phyloP scores from a whole-genome alignment of 2,888 invertebrate species.

The Parnassius orleans region DNA sequence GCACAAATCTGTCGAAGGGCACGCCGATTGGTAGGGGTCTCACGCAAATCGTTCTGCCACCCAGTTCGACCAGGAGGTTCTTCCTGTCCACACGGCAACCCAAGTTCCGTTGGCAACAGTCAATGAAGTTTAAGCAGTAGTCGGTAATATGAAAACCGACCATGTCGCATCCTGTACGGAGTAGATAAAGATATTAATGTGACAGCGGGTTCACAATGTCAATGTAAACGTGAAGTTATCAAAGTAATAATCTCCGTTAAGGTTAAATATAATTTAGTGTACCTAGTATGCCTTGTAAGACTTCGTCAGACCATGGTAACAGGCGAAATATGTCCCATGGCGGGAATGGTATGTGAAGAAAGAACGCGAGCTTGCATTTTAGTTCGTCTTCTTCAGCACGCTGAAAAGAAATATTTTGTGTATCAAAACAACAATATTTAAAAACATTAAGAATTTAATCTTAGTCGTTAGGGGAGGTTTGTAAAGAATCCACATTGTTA shows the following conservation, averaged over 20 bases:
- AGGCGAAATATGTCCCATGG: conserved; percentile 96
- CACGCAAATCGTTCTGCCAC: conserved; percentile 91
- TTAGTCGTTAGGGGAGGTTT: too few species aligned
- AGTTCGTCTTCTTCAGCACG: conserved; percentile 88
- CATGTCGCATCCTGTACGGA: conserved; percentile 89
- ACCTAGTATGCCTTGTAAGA: conserved; percentile 94
- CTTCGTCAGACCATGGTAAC: conserved; percentile 96
- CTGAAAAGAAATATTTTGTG: conserved; percentile 51
- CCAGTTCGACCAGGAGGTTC: conserved; percentile 92
- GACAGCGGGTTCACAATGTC: conserved; percentile 13
- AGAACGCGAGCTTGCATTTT: conserved; percentile 92
- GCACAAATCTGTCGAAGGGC: conserved; percentile 92
- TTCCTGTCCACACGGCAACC: conserved; percentile 94
- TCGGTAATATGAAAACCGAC: conserved; percentile 96
- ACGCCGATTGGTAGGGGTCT: conserved; percentile 94
- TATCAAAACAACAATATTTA: too few species aligned
- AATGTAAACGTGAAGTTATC: conserved; percentile 13
- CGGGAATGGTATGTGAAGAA: conserved; percentile 96
- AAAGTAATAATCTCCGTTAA: conserved; percentile 8
- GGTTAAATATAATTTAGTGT: conserved; percentile 29
- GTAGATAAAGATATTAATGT: conserved; percentile 24
- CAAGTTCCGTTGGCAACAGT: conserved; percentile 92
- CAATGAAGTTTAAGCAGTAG: conserved; percentile 94
- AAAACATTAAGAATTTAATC: too few species aligned
- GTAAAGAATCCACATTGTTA: too few species aligned